A percentile compares a stretch with the other conserved stretches of the same genome.
phyloP scores from a whole-genome alignment of 2,113 vertebrate species.

The Oplegnathus fasciatus region DNA sequence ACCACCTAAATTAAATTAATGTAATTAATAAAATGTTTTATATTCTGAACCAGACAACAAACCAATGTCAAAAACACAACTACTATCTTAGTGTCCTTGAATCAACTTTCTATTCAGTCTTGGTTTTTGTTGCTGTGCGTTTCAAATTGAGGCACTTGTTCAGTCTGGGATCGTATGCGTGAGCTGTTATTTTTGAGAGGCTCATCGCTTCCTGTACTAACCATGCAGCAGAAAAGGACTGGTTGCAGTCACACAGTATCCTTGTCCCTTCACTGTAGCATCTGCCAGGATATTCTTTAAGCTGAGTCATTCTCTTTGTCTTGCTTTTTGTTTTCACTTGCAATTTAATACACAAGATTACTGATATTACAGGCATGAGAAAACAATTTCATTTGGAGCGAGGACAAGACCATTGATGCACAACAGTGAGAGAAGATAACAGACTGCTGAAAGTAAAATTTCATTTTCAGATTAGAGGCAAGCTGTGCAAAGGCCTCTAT shows the following conservation, averaged over 20 bases:
- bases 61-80: background rate
- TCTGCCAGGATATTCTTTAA: constrained; percentile 56
- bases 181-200: background rate
- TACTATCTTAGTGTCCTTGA: background rate
- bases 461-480: constrained; percentile 81
- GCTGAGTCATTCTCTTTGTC: constrained; percentile 54
- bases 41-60: background rate
- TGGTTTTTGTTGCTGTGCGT: background rate
- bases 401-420: constrained; percentile 74
- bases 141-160: constrained; percentile 5
- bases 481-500: constrained; percentile 70
- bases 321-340: constrained; percentile 57
- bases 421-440: constrained; percentile 74
- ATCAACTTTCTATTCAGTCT: background rate
- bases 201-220: constrained; percentile 26
- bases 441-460: constrained; percentile 77
- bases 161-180: background rate
- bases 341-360: constrained; percentile 72
- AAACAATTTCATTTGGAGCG: constrained; percentile 77
- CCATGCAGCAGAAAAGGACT: constrained; percentile 17
- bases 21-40: background rate
- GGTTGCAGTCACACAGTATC: background rate
- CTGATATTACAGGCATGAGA: constrained; percentile 74
- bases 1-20: background rate
- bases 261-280: constrained; percentile 4